Evolutionary conservation across 1,140 invertebrate species (phyloP).

Genomic region (Zaprionus africanus): DNA sequence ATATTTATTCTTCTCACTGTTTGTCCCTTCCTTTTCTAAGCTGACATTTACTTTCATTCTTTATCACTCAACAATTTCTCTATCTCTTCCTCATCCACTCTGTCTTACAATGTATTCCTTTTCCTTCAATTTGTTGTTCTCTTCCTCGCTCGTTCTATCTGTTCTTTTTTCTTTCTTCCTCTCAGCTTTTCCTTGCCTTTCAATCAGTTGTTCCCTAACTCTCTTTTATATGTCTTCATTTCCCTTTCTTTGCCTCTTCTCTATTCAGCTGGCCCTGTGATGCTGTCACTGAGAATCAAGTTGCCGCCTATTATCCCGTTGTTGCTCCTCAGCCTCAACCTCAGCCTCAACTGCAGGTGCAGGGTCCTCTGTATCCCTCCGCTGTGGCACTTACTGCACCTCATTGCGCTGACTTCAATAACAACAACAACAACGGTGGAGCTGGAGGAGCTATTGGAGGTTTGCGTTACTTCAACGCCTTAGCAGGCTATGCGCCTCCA

Average conservation of each 20-base stretch:
- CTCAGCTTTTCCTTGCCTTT: no score
- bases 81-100: not conserved
- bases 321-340: not conserved
- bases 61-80: not conserved
- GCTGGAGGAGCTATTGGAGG: slow-evolving; percentile 17
- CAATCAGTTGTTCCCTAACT: no score
- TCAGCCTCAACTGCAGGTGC: slow-evolving; percentile 7
- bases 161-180: not conserved
- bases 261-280: slow-evolving; percentile 39
- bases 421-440: slow-evolving; percentile 15
- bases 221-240: no score
- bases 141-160: not conserved
- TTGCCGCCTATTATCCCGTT: slow-evolving; percentile 33
- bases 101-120: not conserved
- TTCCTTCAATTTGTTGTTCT: not conserved
- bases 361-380: slow-evolving; percentile 24
- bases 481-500: slow-evolving; percentile 31
- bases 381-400: slow-evolving; percentile 11
- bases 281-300: slow-evolving; percentile 34
- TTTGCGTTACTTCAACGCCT: slow-evolving; percentile 42
- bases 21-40: no score
- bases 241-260: no score
- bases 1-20: no score
- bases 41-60: not conserved
- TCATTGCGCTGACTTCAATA: slow-evolving; percentile 46